phyloP scores from a whole-genome alignment of 2,797 vertebrate genomes.

The Microtus californicus region DNA sequence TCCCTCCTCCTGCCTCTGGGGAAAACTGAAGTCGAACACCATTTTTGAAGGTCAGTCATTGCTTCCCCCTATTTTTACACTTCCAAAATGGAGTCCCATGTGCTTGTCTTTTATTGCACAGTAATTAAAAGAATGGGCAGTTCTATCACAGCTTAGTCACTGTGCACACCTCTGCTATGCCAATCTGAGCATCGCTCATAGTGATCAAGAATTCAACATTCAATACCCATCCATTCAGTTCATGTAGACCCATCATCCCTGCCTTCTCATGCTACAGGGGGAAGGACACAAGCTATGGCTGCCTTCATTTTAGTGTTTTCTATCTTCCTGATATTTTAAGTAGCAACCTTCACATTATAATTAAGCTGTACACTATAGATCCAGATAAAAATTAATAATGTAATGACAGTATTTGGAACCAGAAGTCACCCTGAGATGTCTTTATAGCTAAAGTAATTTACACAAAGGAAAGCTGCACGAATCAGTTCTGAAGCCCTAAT shows the following conservation, averaged over 20 bases:
- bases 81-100: not conserved
- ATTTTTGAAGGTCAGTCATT: not conserved
- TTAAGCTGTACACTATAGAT: not conserved
- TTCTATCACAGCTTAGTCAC: not conserved
- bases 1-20: constrained; percentile 22
- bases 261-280: not conserved
- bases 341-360: constrained; percentile 34
- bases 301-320: not conserved
- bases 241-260: not conserved
- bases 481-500: not conserved
- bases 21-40: constrained; percentile 21
- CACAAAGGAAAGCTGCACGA: not conserved
- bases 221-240: constrained; percentile 13
- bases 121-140: constrained; percentile 31
- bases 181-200: constrained; percentile 50
- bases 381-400: constrained; percentile 48
- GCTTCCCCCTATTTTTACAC: constrained; percentile 53
- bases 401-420: constrained; percentile 52
- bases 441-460: constrained; percentile 54
- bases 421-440: constrained; percentile 66
- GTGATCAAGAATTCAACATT: constrained; percentile 56
- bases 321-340: constrained; percentile 37
- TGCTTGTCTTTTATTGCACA: not conserved
- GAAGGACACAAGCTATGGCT: constrained; percentile 33
- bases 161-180: not conserved